Base-by-base conservation (phyloP, 2,797 vertebrate genomes). In the Hapalemur alaotrensis region DNA sequence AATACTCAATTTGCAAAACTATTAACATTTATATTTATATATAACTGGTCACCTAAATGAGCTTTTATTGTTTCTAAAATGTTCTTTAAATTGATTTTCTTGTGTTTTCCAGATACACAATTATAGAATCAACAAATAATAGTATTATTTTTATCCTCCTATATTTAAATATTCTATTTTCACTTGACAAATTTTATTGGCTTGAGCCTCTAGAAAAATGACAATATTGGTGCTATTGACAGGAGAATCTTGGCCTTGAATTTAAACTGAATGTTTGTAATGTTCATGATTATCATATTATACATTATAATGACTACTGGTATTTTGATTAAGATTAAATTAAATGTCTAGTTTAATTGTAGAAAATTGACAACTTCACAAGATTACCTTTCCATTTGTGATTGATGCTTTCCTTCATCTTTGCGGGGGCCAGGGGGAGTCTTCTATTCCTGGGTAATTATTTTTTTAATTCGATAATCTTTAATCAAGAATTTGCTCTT, bases 261-360 rank as follows among this genome's bases (percentile, higher is more conserved):
- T 82, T 95, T 81, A 54, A 76, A 38, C 13, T 4, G 41, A 76
- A 69, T 54, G 22, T 15, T 14, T 90, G 23, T 63, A 63, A 76
- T 85, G 14, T 14, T 82, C 30, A 38, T n/a, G 25, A 85, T 88
- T 35, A 52, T 86, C 63, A 8, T 67, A 63, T 87, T 70, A 20
- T 23, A 87, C 7, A 65, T 79, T 7, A 22, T 28, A 28, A 43
- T 73, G 35, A 22, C 22, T 38, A 70, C n/a, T 75, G 69, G 32
- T 52, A 23, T 75, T 76, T 81, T 82, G 32, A 69, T 38, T 38
- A 28, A 38, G 59, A 76, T 86, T 93, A 32, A 11, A 63, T 90
- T 86, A 81, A 86, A 93, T 70, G 50, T 63, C 59, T 41, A n/a
- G 22, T 11, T 86, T 80, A 89, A 69, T 48, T 86, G 50, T 54